Evolutionary conservation across 2,113 vertebrate species (phyloP).

Genomic region (Pelobates fuscus): DNA sequence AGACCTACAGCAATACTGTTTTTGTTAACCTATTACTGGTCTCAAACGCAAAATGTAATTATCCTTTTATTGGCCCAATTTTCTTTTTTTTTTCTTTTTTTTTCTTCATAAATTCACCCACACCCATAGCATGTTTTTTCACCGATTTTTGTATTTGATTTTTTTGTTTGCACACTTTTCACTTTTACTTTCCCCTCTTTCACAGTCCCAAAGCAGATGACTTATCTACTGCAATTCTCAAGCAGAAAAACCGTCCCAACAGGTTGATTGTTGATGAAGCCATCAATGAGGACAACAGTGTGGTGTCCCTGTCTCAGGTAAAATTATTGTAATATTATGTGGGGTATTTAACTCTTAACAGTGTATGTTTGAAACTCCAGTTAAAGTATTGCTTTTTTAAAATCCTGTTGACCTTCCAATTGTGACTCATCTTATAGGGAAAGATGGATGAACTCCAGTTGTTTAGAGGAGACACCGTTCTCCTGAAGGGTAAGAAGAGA

Average conservation of each 20-base stretch:
- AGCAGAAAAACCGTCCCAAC: slow-evolving; percentile 97
- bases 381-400: not conserved
- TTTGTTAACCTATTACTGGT: too few relatives aligned
- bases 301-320: slow-evolving; percentile 97
- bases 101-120: too few relatives aligned
- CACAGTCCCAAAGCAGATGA: slow-evolving; percentile 92
- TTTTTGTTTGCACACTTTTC: not conserved
- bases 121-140: too few relatives aligned
- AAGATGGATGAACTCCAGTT: slow-evolving; percentile 98
- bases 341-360: not conserved
- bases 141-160: not conserved
- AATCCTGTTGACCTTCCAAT: not conserved
- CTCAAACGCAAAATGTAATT: too few relatives aligned
- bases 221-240: slow-evolving; percentile 95
- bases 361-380: not conserved
- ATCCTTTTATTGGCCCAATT: too few relatives aligned
- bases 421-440: slow-evolving; percentile 67
- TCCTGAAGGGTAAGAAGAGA: slow-evolving; percentile 97
- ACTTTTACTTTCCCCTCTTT: slow-evolving; percentile 24
- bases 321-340: not conserved
- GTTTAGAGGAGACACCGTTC: slow-evolving; percentile 95
- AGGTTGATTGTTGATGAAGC: slow-evolving; percentile 97
- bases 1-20: too few relatives aligned
- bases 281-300: slow-evolving; percentile 99
- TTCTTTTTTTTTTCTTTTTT: too few relatives aligned